Percentiles rank a stretch among this genome's conserved stretches.
Conservation (phyloP, 2,888 invertebrate genomes). For the Xanthia togata region DNA sequence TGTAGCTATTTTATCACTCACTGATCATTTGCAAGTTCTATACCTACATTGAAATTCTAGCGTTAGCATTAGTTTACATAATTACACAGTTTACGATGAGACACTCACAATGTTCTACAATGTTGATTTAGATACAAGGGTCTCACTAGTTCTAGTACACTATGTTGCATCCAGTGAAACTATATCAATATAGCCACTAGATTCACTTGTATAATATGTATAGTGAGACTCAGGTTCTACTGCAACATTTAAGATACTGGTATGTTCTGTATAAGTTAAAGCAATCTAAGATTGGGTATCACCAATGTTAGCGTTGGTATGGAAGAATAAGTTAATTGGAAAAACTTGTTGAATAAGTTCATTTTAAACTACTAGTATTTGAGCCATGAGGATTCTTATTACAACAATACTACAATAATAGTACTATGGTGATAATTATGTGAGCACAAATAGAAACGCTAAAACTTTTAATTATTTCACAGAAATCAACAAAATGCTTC, state of each 20-base stretch:
- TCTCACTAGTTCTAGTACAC: slow-evolving; percentile 20
- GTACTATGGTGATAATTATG: neutral
- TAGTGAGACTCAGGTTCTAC: slow-evolving; percentile 28
- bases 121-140: slow-evolving; percentile 25
- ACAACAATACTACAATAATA: neutral
- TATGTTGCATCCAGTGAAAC: slow-evolving; percentile 51
- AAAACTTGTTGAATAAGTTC: neutral
- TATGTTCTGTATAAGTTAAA: neutral
- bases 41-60: slow-evolving; percentile 16
- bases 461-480: slow-evolving; percentile 55
- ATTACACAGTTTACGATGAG: slow-evolving; percentile 36
- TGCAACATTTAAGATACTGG: slow-evolving; percentile 1
- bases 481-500: slow-evolving; percentile 87
- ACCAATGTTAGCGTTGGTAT: neutral
- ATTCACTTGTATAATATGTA: slow-evolving; percentile 19
- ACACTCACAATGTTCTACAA: slow-evolving; percentile 21
- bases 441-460: neutral
- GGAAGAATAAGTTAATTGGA: neutral
- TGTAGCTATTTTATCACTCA: too few relatives aligned
- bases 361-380: neutral
- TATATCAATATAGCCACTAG: slow-evolving; percentile 19
- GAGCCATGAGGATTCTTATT: neutral
- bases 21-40: slow-evolving; percentile 2
- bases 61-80: slow-evolving; percentile 10
- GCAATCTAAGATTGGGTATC: neutral